Evolutionary conservation across 2,113 vertebrate species (phyloP).

Genomic region (Pelecanus crispus): DNA sequence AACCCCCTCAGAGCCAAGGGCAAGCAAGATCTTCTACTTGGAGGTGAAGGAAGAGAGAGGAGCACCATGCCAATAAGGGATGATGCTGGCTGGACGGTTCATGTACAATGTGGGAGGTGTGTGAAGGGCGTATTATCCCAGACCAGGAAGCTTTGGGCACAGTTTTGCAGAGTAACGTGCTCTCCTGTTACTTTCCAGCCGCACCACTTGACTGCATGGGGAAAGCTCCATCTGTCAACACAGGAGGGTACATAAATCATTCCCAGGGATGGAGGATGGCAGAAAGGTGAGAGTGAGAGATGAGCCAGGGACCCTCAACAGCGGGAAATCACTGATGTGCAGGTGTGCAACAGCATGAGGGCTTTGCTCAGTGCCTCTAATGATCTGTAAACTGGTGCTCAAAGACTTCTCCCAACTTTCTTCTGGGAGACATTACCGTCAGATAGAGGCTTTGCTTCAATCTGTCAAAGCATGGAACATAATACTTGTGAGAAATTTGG

Average conservation of each 20-base stretch:
- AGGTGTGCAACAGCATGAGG: neutral
- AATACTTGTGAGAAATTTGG: neutral
- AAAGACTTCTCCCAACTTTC: neutral
- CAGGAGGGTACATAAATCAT: neutral
- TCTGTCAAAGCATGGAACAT: neutral
- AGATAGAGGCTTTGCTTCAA: neutral
- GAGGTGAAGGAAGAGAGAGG: neutral
- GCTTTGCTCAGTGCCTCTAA: neutral
- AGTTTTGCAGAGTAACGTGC: neutral
- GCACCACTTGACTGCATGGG: neutral
- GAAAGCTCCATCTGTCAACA: neutral
- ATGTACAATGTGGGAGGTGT: neutral
- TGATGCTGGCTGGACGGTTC: neutral
- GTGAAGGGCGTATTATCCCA: neutral
- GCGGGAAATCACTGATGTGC: neutral
- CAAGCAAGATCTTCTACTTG: neutral
- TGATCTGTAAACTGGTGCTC: neutral
- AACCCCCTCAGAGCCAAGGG: neutral
- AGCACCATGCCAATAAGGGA: neutral
- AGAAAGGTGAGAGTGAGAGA: neutral
- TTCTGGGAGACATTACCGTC: neutral
- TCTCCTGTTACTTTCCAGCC: neutral
- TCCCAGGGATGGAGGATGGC: neutral
- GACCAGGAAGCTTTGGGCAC: neutral
- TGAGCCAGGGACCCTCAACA: neutral